Base-by-base conservation (phyloP, 2,888 invertebrate species). In the Polymixis lichenea region DNA sequence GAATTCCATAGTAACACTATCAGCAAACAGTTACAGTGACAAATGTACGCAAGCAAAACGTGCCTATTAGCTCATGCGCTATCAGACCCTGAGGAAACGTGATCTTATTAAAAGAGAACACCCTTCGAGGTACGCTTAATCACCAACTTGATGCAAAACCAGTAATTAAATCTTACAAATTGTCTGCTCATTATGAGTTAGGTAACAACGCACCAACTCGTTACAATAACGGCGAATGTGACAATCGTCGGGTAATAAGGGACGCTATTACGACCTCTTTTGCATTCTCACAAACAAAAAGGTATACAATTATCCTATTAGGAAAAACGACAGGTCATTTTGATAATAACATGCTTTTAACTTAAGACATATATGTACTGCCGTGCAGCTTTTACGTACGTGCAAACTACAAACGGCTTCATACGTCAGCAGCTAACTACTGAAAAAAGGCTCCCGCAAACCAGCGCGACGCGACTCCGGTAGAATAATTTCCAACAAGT, bases 301-400 rank as follows among this genome's bases (percentile, higher is more conserved):
- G 49, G 38, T 38, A 38, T 38, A 51, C 49, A 8, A 74, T 80
- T 70, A 80, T 61, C 25, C 43, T 58, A 74, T 83, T 82, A 85
- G 32, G 71, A 72, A 82, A 38, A 32, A 73, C 85, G 83, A 83
- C 82, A 60, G n/a, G 73, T 73, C 6, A 58, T 77, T 83, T 83
- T 71, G 81, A 58, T 83, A 82, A 82, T 85, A 53, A 68, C 43
- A 56, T 32, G 32, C 28, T 69, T 43, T 43, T 51, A 73, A 32
- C 38, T n/a, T 51, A 60, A 55, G 38, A 66, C 56, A 28, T 61
- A 11, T 17, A 38, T 15, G 22, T 28, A 53, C 60, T 67, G 51
- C 25, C 25, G 55, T 43, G 15, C 25, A 83, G 58, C 68, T 82
- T 82, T 83, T 67, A 22, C 7, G 49, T 71, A 58, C 32, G 2